Base-by-base conservation (phyloP, 1,140 invertebrate genomes). In the Limonius californicus region DNA sequence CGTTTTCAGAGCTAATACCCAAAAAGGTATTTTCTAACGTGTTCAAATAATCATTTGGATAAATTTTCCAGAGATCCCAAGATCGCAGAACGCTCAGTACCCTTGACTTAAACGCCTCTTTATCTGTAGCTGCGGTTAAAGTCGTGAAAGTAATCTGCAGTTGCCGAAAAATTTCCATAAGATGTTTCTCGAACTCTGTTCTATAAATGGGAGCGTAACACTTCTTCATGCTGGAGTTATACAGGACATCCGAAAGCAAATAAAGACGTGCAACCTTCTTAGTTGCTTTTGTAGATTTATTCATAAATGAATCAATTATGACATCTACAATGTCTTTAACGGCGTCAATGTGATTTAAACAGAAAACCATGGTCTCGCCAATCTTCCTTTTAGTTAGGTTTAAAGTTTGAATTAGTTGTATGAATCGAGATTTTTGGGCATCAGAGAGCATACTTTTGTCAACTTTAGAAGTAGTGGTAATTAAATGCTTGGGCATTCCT, bases 41-140 rank as follows among this genome's bases (percentile, higher is more conserved):
- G 42, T 94, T 85, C 11, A 99, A 78, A 78, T 94, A 93, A 62
- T 98, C 94, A 65, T 89, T 88, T 0, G 95, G 90, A 81, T 99
- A 98, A 32, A 99, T 85, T 23, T 92, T 87, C 91, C 94, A 98
- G 68, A 98, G 95, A 77, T 97, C 93, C 96, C 97, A 99, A 1
- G 95, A 93, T 69, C 89, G 84, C 73, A 99, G 90, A 72, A 95
- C 92, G 71, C 87, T 84, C 81, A 95, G 89, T 3, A 99, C 89
- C 63, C 95, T 86, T 66, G 92, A 87, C 79, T 95, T 94, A 75
- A 97, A 97, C 39, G 94, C 91, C 79, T 97, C 94, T 21, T 93
- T 92, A 78, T 95, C 95, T 30, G 95, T 74, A 61, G 92, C 81
- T 65, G 90, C 91, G 66, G 92, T 87, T 75, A 95, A 89, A 32